Base-by-base conservation (phyloP, 2,888 invertebrate species). In the Mimachlamys varia region DNA sequence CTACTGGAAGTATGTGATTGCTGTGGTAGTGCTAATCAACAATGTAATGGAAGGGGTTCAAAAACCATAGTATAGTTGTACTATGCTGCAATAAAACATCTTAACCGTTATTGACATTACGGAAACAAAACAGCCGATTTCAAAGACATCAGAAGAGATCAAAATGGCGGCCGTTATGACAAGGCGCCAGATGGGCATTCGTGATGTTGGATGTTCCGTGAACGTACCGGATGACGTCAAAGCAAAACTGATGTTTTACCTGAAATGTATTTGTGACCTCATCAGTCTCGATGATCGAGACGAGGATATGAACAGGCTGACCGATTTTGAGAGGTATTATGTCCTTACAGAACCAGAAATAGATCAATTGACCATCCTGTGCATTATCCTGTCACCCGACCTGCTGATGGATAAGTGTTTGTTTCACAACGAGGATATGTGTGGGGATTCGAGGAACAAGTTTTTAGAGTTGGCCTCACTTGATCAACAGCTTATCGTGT, bases 241-340 rank as follows among this genome's bases (percentile, higher is more conserved):
- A 19, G 92, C 92, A 5, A 92, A 89, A 89, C 19, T 93, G 88
- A 93, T 93, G 93, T 93, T 92, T 87, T 93, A 93, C 53, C 38
- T 93, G 10, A 87, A 93, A 22, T 91, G 91, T 38, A 90, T 93
- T 33, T 92, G 92, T 58, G 62, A 90, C 0, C 92, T 93, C 19
- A 38, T 93, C 12, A 90, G 92, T 33, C 49, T 92, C 50, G 91
- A 91, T 17, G 92, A 92, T 19, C 15, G 58, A 22, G 88, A 88
- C 19, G 88, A 88, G 15, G 33, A 88, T n/a, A 88, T 93, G 5
- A 91, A 92, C 33, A 88, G 93, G 19, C 88, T 92, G 38, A 88
- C 91, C 19, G n/a, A 88, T 3, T 93, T 91, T 87, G 17, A 88
- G 22, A 93, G 92, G 76, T 91, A 90, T 88, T 90, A 89, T 44